These are phyloP conservation scores for Amphiprion ocellaris DNA, from an alignment of 2,113 vertebrate genomes.

Conservation along the genomic window DNA sequence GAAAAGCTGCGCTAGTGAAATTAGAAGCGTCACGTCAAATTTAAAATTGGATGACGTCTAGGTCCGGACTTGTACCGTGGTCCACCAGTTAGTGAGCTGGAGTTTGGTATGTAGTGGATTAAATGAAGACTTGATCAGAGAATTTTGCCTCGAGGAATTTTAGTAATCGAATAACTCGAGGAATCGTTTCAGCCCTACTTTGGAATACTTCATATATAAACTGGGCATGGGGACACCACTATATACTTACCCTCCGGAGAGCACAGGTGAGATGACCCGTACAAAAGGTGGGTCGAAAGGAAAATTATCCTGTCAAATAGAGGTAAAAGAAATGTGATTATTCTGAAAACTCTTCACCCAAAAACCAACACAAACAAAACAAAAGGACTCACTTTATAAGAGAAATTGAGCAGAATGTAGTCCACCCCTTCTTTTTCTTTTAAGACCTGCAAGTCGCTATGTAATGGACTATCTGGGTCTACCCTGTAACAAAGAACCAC, in stretches of 20 bases:
- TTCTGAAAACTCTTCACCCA: not conserved
- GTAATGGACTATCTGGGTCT: constrained; percentile 97
- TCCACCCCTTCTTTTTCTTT: constrained; percentile 99
- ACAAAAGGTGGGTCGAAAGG: constrained; percentile 99
- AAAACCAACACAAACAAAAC: not conserved
- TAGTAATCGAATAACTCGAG: too few species aligned
- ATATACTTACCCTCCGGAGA: constrained; percentile 95
- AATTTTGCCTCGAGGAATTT: too few species aligned
- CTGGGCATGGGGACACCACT: too few species aligned
- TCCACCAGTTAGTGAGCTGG: too few species aligned
- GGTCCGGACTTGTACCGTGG: too few species aligned
- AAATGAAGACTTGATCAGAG: too few species aligned
- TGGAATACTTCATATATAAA: too few species aligned
- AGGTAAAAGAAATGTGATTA: not conserved
- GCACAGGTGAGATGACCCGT: constrained; percentile 96
- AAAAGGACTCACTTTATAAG: constrained; percentile 93
- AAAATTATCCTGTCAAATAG: constrained; percentile 93
- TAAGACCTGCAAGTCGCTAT: constrained; percentile 97
- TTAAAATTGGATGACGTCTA: too few species aligned
- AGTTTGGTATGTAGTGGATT: too few species aligned
- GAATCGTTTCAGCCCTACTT: too few species aligned
- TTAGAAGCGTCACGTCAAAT: too few species aligned
- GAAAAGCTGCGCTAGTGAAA: too few species aligned
- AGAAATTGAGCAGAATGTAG: constrained; percentile 98
- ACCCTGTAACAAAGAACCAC: constrained; percentile 83